phyloP scores from a whole-genome alignment of 2,888 invertebrate species.

The Metalampra italica region DNA sequence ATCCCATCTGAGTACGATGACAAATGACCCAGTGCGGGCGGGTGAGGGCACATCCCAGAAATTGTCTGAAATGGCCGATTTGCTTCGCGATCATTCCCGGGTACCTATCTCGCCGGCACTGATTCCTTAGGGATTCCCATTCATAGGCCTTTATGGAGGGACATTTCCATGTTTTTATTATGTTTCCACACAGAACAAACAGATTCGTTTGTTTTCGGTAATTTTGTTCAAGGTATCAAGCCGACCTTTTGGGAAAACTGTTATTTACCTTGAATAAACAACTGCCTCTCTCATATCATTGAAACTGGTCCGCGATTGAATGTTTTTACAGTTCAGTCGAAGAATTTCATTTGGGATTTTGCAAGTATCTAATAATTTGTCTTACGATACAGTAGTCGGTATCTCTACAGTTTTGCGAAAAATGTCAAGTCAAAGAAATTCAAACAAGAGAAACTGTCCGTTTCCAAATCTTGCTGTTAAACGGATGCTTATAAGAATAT shows the following conservation, averaged over 20 bases:
- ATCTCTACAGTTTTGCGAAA: too few species aligned
- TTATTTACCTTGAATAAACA: not conserved
- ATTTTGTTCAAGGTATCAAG: not conserved
- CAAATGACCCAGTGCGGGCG: slow-evolving; percentile 51
- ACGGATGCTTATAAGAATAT: too few species aligned
- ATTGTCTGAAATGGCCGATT: slow-evolving; percentile 53
- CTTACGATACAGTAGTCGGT: too few species aligned
- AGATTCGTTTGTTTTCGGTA: not conserved
- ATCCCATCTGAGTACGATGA: slow-evolving; percentile 68
- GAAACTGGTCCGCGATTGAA: too few species aligned
- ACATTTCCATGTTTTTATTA: slow-evolving; percentile 8
- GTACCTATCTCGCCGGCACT: slow-evolving; percentile 21
- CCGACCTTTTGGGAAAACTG: not conserved
- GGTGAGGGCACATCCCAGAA: slow-evolving; percentile 41
- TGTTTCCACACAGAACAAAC: not conserved
- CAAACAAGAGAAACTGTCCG: too few species aligned
- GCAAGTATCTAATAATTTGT: too few species aligned
- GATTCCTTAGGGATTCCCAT: slow-evolving; percentile 35
- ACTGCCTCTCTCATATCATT: too few species aligned
- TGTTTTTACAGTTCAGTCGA: too few species aligned
- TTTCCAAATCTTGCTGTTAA: too few species aligned
- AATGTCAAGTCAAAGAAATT: too few species aligned
- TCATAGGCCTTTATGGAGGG: slow-evolving; percentile 31
- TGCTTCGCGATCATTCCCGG: slow-evolving; percentile 55
- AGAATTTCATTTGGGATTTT: too few species aligned